Conservation (phyloP, 2,797 vertebrate genomes). For the Eidolon dupreanum region DNA sequence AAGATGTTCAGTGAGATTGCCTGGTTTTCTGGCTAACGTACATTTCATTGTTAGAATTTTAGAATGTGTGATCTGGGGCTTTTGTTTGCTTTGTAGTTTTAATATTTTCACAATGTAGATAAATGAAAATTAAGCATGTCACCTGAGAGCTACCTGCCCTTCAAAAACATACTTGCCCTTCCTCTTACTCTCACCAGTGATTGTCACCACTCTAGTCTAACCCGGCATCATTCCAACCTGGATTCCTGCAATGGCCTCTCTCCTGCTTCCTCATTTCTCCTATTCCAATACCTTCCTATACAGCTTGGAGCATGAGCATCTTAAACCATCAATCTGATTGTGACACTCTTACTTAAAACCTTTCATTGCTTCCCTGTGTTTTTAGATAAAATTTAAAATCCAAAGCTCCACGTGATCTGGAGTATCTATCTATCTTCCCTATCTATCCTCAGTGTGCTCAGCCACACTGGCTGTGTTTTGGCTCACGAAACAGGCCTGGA, state of each 20-base stretch:
- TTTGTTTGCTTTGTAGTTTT: conserved; percentile 24
- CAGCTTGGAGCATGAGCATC: neutral
- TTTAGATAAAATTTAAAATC: conserved; percentile 43
- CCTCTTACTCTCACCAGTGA: neutral
- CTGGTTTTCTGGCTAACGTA: neutral
- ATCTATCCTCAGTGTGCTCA: neutral
- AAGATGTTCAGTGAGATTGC: neutral
- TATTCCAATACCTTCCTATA: neutral
- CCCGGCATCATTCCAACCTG: neutral
- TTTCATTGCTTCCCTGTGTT: neutral
- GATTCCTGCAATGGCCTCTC: neutral
- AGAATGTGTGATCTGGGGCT: neutral
- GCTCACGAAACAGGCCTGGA: neutral
- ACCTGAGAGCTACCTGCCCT: neutral
- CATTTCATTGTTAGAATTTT: neutral
- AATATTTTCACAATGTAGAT: neutral
- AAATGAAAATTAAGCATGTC: neutral
- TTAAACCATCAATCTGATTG: neutral
- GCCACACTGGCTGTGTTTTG: neutral
- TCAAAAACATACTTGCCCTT: neutral
- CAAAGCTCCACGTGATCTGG: neutral
- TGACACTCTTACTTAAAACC: neutral
- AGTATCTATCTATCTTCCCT: neutral
- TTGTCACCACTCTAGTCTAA: neutral
- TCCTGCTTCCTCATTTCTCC: neutral